Evolutionary conservation across 1,140 invertebrate genomes (phyloP).

Genomic region (Leguminivora glycinivorella): DNA sequence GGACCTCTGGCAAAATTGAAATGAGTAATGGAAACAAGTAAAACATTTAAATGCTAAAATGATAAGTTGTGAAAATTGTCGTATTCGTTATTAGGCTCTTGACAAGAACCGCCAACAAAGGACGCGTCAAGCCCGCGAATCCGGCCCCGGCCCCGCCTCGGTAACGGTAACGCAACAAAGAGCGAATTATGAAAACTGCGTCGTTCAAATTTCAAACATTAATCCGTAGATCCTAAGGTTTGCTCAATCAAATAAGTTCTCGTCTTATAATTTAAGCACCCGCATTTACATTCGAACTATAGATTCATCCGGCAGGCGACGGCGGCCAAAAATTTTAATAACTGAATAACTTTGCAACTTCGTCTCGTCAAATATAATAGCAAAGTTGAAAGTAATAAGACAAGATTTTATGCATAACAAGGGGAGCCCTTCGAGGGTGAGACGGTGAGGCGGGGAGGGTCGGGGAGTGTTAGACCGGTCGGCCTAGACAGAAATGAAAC

Average conservation of each 20-base stretch:
- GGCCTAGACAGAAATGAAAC: conserved; percentile 73
- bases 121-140: background rate
- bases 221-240: conserved; percentile 66
- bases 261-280: conserved; percentile 70
- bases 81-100: background rate
- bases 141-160: conserved; percentile 27
- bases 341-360: conserved; percentile 76
- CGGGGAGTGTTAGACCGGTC: conserved; percentile 59
- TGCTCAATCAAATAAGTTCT: conserved; percentile 73
- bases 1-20: too few species aligned
- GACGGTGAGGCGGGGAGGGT: conserved; percentile 37
- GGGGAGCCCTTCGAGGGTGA: conserved; percentile 52
- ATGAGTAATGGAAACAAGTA: background rate
- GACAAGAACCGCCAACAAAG: background rate
- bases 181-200: conserved; percentile 50
- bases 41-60: background rate
- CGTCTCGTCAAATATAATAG: conserved; percentile 74
- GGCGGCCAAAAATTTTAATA: conserved; percentile 75
- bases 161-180: conserved; percentile 39
- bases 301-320: conserved; percentile 52
- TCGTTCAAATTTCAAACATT: conserved; percentile 60
- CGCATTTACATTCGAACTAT: conserved; percentile 71
- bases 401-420: conserved; percentile 77
- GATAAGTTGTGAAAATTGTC: background rate
- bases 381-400: conserved; percentile 77